phyloP scores from a whole-genome alignment of 2,113 vertebrate genomes.

The Brachyistius frenatus region DNA sequence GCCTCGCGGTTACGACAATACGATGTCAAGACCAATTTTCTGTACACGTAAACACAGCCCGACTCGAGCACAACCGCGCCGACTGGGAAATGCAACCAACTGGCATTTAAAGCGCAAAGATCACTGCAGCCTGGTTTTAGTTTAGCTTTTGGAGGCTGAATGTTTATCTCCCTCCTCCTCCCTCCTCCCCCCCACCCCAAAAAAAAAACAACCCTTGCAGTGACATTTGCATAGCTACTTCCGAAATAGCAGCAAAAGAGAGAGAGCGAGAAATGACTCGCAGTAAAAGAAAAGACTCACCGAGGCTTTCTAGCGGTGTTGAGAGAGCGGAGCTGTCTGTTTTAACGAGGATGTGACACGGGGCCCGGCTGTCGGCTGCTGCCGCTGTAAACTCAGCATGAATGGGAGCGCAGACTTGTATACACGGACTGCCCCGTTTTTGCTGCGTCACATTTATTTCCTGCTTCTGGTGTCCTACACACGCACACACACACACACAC shows the following conservation, averaged over 20 bases:
- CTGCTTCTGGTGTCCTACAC: background rate
- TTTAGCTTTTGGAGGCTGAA: background rate
- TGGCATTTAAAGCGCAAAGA: background rate
- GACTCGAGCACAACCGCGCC: background rate
- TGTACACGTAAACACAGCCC: slow-evolving; percentile 22
- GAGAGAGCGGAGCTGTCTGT: slow-evolving; percentile 9
- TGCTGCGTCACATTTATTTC: slow-evolving; percentile 55
- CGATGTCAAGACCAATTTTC: background rate
- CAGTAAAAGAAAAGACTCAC: slow-evolving; percentile 47
- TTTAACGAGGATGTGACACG: slow-evolving; percentile 25
- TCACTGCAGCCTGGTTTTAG: background rate
- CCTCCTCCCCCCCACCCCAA: too few relatives aligned
- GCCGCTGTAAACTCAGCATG: slow-evolving; percentile 47
- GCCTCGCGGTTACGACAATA: background rate
- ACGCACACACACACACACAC: too few relatives aligned
- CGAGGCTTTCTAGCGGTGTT: slow-evolving; percentile 15
- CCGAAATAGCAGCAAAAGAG: background rate
- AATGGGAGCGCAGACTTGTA: slow-evolving; percentile 66
- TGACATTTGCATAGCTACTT: slow-evolving; percentile 26
- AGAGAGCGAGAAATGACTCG: background rate
- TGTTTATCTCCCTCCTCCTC: background rate
- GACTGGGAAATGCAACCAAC: slow-evolving; percentile 4
- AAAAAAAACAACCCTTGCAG: slow-evolving; percentile 26
- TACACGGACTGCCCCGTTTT: slow-evolving; percentile 48
- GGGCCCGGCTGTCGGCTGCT: slow-evolving; percentile 17